These are phyloP conservation scores for Styela plicata DNA, from an alignment of 23 tunicate genomes.

Conservation along the genomic window DNA sequence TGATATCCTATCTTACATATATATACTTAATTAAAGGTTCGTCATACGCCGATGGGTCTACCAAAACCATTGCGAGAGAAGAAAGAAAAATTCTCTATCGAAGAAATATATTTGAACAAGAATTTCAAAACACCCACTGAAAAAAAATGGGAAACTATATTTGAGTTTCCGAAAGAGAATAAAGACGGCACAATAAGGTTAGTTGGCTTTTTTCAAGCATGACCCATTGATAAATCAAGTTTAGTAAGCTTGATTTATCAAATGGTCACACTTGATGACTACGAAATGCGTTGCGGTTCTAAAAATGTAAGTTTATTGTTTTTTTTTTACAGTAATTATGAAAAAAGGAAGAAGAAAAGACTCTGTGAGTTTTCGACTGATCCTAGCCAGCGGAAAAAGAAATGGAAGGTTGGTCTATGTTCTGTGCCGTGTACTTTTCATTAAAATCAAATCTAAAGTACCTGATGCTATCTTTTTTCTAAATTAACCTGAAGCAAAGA, in stretches of 20 bases:
- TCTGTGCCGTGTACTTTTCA: too few relatives aligned
- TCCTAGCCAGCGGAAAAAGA: slow-evolving; percentile 44
- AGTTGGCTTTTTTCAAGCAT: too few relatives aligned
- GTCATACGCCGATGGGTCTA: slow-evolving; percentile 89
- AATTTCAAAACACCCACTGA: slow-evolving; percentile 72
- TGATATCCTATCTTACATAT: too few relatives aligned
- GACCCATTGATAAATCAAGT: too few relatives aligned
- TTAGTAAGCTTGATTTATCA: too few relatives aligned
- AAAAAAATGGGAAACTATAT: slow-evolving; percentile 63
- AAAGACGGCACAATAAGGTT: slow-evolving; percentile 74
- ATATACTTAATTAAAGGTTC: too few relatives aligned
- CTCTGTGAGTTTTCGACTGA: slow-evolving; percentile 43
- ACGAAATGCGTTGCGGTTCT: background rate
- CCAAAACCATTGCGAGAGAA: slow-evolving; percentile 65
- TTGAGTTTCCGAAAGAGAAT: slow-evolving; percentile 72
- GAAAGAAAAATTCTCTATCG: slow-evolving; percentile 65
- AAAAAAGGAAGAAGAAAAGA: slow-evolving; percentile 40
- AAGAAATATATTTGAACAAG: slow-evolving; percentile 87
- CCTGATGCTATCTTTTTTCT: too few relatives aligned
- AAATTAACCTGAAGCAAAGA: too few relatives aligned
- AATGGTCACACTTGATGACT: too few relatives aligned
- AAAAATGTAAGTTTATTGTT: background rate
- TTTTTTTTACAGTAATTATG: slow-evolving; percentile 28
- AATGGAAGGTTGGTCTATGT: slow-evolving; percentile 47
- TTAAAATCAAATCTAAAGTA: too few relatives aligned